Percentiles rank a stretch among this genome's conserved stretches.
Evolutionary conservation across 2,797 vertebrate genomes (phyloP).

Genomic region (Eurystomus glaucurus): DNA sequence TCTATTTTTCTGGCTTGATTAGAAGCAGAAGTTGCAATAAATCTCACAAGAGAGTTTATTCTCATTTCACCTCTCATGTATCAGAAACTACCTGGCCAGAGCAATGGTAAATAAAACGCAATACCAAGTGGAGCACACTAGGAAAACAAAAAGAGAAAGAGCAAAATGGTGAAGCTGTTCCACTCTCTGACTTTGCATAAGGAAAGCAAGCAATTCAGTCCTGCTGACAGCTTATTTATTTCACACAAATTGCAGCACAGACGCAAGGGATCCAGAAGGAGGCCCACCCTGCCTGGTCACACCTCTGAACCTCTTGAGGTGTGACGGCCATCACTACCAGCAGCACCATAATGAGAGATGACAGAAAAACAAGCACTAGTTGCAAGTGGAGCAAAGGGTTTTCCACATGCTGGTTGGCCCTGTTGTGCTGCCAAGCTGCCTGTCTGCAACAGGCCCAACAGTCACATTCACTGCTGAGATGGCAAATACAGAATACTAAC

Average conservation of each 20-base stretch:
- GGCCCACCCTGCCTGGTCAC: not conserved
- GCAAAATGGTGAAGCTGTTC: not conserved
- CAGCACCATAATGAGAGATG: not conserved
- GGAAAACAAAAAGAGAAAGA: not conserved
- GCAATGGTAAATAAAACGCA: not conserved
- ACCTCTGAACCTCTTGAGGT: not conserved
- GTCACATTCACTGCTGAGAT: not conserved
- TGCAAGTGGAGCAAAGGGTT: not conserved
- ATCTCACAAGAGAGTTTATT: conserved; percentile 48
- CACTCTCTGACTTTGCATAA: not conserved
- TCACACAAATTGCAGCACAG: not conserved
- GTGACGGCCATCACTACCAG: not conserved
- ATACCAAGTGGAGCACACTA: not conserved
- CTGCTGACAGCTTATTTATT: conserved; percentile 23
- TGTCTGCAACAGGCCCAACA: not conserved
- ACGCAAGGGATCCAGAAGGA: not conserved
- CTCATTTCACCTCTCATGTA: not conserved
- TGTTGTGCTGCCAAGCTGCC: not conserved
- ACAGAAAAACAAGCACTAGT: not conserved
- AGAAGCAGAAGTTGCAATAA: conserved; percentile 70
- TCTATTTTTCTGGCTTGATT: conserved; percentile 57
- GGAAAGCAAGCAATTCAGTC: not conserved
- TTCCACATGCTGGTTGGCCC: not conserved
- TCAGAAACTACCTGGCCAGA: conserved; percentile 33
- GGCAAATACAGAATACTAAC: not conserved